These are phyloP conservation scores for Podarcis siculus DNA, from an alignment of 2,797 vertebrate genomes.

Conservation along the genomic window DNA sequence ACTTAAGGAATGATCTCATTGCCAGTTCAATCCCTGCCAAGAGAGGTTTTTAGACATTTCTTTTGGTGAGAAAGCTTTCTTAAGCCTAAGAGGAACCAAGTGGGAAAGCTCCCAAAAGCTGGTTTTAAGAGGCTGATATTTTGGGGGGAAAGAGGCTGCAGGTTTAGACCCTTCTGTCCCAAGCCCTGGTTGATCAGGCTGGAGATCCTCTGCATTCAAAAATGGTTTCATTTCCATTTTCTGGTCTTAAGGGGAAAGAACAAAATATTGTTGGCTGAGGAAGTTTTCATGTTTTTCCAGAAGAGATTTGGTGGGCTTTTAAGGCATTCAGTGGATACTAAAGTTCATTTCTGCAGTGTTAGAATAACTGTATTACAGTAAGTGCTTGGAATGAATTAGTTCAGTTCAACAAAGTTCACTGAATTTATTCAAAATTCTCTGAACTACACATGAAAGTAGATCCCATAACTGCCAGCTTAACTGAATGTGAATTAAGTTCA, in stretches of 20 bases:
- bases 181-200: not conserved
- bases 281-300: not conserved
- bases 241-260: not conserved
- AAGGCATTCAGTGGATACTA: not conserved
- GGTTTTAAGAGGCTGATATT: conserved; percentile 7
- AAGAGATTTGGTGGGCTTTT: not conserved
- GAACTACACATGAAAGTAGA: no score
- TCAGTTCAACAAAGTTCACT: no score
- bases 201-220: conserved; percentile 7
- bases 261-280: conserved; percentile 16
- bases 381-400: no score
- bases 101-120: not conserved
- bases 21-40: not conserved
- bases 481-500: no score
- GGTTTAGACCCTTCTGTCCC: conserved; percentile 15
- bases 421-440: no score
- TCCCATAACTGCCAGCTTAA: no score
- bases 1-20: conserved; percentile 35
- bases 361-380: not conserved
- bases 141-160: not conserved
- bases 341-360: not conserved
- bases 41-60: conserved; percentile 44
- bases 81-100: conserved; percentile 29
- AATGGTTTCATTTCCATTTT: not conserved
- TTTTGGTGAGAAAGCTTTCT: conserved; percentile 37